Conservation (phyloP, 2,113 vertebrate genomes). For the Epinephelus cyanopodus region DNA sequence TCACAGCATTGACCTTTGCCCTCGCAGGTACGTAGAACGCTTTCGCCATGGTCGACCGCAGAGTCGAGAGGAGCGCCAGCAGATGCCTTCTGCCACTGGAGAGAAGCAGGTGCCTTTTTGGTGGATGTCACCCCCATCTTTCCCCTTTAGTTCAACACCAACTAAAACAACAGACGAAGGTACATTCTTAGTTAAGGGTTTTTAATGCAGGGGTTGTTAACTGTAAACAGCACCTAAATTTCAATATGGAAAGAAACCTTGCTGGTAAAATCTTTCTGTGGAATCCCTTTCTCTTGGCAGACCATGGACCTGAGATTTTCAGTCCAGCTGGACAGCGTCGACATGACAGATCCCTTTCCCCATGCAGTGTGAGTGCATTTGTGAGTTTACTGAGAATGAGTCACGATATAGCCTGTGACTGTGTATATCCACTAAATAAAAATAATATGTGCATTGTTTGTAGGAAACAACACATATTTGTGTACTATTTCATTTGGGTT, state of each 20-base stretch:
- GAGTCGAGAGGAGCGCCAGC: conserved; percentile 85
- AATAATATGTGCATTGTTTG: not conserved
- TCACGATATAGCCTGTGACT: not conserved
- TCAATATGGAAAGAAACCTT: not conserved
- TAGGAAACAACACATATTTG: not conserved
- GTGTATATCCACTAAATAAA: not conserved
- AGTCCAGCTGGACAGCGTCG: conserved; percentile 33
- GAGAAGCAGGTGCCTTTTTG: conserved; percentile 83
- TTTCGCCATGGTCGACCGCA: conserved; percentile 89
- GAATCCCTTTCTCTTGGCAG: conserved; percentile 11
- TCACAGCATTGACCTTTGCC: conserved; percentile 7
- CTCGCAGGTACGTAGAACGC: conserved; percentile 87
- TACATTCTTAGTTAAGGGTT: conserved; percentile 14
- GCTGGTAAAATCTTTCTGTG: not conserved
- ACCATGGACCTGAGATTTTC: conserved; percentile 2
- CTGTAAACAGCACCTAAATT: not conserved
- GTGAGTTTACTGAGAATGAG: conserved; percentile 8
- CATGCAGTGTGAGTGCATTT: conserved; percentile 60
- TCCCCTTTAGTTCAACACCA: conserved; percentile 68
- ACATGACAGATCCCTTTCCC: conserved; percentile 51
- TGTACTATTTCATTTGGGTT: not conserved
- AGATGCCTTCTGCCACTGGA: conserved; percentile 32
- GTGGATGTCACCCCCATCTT: conserved; percentile 83
- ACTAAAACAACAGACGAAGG: conserved; percentile 58
- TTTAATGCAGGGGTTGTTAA: not conserved